Evolutionary conservation across 1,140 invertebrate species (phyloP), one percentile per base, ranked within the genome.

Genomic region (Drosophila navojoa): DNA sequence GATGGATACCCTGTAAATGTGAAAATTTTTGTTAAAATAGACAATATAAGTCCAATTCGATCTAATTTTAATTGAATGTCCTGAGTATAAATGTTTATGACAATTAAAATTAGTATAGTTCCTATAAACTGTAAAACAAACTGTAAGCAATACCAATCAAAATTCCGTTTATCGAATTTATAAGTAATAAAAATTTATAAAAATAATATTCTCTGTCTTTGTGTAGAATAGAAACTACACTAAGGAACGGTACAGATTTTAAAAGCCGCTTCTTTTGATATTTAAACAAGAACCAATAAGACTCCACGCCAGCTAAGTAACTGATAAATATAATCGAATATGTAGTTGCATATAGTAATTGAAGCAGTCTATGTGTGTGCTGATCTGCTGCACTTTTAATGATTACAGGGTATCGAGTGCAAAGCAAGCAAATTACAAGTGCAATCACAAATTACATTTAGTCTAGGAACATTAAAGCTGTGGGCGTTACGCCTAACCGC

Each of bases 401-500:
- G 5, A 25, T 49, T 57, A 27, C 25, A 71, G 69, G 29, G 62
- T 71, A 67, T 59, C 9, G 35, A 38, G 19, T 2, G 42, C n/a
- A 6, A 35, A 52, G 5, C 45, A 42, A 29, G 22, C 44, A 42
- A 38, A 62, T 61, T 50, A 13, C 35, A 53, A n/a, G 29, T 11
- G 5, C 13, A 22, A n/a, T 71, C 44, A 44, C 38, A 52, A 35
- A 47, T 22, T 57, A 13, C 32, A 40, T 16, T 42, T 54, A 13
- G 10, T 9, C 1, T n/a, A 7, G 10, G 42, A 32, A 29, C 1
- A 13, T 7, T 16, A 38, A 4, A 29, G 2, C 40, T 44, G 69
- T 74, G 62, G 54, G 66, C 67, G 74, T 77, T 74, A 40, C 54
- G 13, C 35, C 66, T 53, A 72, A 60, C 45, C 13, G 58, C 38